Conservation (phyloP, 2,888 invertebrate species). For the Seira ritae region DNA sequence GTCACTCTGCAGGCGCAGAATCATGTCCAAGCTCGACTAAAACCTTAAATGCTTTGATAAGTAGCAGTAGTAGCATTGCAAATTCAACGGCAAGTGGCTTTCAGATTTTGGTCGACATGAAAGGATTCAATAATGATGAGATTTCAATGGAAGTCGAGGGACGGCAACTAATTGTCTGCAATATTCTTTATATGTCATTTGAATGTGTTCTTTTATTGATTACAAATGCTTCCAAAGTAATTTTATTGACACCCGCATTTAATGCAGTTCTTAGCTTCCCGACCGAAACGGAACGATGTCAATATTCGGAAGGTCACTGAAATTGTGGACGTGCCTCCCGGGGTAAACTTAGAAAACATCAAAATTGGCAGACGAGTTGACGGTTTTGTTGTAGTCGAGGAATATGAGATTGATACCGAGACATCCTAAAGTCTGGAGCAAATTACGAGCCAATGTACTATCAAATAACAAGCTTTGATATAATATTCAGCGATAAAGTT, state of each 20-base stretch:
- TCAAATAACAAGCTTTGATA: too few species aligned
- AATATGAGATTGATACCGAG: slow-evolving; percentile 27
- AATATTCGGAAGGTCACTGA: slow-evolving; percentile 65
- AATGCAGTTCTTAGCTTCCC: slow-evolving; percentile 56
- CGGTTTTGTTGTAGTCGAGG: slow-evolving; percentile 66
- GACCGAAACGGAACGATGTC: slow-evolving; percentile 40
- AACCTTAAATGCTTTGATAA: slow-evolving; percentile 2
- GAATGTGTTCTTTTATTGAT: too few species aligned
- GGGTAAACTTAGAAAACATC: slow-evolving; percentile 63
- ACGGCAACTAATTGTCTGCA: slow-evolving; percentile 54
- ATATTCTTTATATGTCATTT: too few species aligned
- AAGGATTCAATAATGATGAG: slow-evolving; percentile 65
- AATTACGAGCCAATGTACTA: too few species aligned
- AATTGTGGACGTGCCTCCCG: slow-evolving; percentile 64
- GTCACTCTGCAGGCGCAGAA: background rate
- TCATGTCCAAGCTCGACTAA: slow-evolving; percentile 13
- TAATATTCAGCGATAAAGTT: too few species aligned
- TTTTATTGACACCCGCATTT: too few species aligned
- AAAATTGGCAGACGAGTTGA: slow-evolving; percentile 64
- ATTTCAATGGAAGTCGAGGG: slow-evolving; percentile 66
- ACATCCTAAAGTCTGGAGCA: too few species aligned
- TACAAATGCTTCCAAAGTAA: too few species aligned
- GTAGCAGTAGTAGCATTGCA: slow-evolving; percentile 10
- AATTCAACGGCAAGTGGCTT: slow-evolving; percentile 16
- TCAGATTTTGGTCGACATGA: slow-evolving; percentile 46